Conservation (phyloP, 2,888 invertebrate genomes). For the Mesochorus sp. region DNA sequence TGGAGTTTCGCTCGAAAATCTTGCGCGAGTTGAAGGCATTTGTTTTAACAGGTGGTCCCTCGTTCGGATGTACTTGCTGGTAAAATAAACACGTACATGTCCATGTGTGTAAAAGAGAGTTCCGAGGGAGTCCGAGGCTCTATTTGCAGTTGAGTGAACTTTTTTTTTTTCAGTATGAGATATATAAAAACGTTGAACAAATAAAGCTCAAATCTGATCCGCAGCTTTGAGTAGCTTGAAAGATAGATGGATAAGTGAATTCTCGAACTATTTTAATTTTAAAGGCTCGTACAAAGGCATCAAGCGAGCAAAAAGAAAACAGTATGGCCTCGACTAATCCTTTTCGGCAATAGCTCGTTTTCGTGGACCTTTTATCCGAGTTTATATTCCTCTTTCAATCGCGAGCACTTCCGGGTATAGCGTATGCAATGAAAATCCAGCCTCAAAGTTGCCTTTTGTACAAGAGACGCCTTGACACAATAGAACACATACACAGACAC, state of each 20-base stretch:
- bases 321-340: neutral
- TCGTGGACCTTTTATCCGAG: too few relatives aligned
- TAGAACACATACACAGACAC: too few relatives aligned
- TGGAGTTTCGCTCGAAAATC: too few relatives aligned
- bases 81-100: constrained; percentile 3
- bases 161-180: constrained; percentile 13
- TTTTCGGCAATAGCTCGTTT: too few relatives aligned
- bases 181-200: constrained; percentile 31
- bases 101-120: neutral
- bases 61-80: neutral
- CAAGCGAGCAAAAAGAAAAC: neutral
- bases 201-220: constrained; percentile 35
- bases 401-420: too few relatives aligned
- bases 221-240: neutral
- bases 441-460: too few relatives aligned
- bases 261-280: constrained; percentile 6
- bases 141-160: constrained; percentile 22
- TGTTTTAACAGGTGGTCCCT: constrained; percentile 41
- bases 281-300: neutral
- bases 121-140: neutral
- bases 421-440: too few relatives aligned
- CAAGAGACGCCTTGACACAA: too few relatives aligned
- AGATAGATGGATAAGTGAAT: neutral
- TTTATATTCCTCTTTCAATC: too few relatives aligned
- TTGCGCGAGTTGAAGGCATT: neutral